phyloP scores from a whole-genome alignment of 2,797 vertebrate genomes.

The Rhinogobio ventralis region DNA sequence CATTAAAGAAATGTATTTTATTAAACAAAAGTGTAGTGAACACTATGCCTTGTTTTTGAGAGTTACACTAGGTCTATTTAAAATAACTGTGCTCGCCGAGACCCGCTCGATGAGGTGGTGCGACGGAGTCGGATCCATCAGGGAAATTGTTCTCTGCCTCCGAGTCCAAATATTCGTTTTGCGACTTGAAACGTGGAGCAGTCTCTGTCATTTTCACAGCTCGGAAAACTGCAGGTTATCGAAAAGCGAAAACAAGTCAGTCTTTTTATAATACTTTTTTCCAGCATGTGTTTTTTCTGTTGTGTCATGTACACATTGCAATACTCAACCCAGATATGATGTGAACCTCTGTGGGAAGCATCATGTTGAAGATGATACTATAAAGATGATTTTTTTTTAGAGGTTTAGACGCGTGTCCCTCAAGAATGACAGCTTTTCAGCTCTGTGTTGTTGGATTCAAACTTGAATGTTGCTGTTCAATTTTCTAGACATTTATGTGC shows the following conservation, averaged over 20 bases:
- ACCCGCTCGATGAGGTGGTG: conserved; percentile 63
- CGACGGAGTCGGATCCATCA: conserved; percentile 46
- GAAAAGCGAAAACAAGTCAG: conserved; percentile 6
- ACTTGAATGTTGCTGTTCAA: conserved; percentile 63
- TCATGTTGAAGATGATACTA: conserved; percentile 68
- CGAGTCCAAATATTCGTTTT: conserved; percentile 35
- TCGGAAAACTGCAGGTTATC: conserved; percentile 37
- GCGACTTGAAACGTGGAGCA: background rate
- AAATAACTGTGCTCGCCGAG: conserved; percentile 37
- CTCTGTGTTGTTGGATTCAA: conserved; percentile 51
- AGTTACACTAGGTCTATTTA: conserved; percentile 55
- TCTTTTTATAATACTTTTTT: conserved; percentile 58
- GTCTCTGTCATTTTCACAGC: conserved; percentile 28
- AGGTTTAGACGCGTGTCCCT: conserved; percentile 51
- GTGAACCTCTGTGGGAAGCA: conserved; percentile 53
- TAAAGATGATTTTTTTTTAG: conserved; percentile 57
- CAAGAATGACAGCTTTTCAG: conserved; percentile 67
- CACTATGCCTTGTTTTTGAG: conserved; percentile 63
- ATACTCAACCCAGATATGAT: conserved; percentile 58
- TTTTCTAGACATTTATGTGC: conserved; percentile 68
- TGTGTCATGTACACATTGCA: conserved; percentile 67
- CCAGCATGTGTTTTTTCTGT: conserved; percentile 73
- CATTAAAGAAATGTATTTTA: conserved; percentile 60
- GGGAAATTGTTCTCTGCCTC: conserved; percentile 10
- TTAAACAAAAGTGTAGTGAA: conserved; percentile 60